Percentiles rank a stretch among this genome's conserved stretches.
Evolutionary conservation across 2,888 invertebrate genomes (phyloP).

Genomic region (Scaptodrosophila latifasciaeformis): DNA sequence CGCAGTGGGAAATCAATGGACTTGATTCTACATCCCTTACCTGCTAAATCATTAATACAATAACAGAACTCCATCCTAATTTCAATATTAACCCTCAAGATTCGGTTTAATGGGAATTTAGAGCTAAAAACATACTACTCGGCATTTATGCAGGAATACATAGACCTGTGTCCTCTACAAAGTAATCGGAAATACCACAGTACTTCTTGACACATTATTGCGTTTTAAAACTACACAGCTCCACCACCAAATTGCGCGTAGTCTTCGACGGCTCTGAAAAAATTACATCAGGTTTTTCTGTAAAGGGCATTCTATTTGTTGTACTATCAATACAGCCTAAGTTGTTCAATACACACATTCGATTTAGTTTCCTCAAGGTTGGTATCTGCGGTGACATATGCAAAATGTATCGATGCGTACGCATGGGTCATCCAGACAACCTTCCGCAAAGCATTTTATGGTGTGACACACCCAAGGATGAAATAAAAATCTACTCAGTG

Average conservation of each 20-base stretch:
- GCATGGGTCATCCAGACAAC: slow-evolving; percentile 24
- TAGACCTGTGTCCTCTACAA: neutral
- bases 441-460: slow-evolving; percentile 27
- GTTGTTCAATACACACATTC: slow-evolving; percentile 18
- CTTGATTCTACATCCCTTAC: too few species aligned
- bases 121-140: too few species aligned
- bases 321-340: slow-evolving; percentile 26
- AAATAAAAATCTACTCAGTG: slow-evolving; percentile 11
- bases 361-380: slow-evolving; percentile 21
- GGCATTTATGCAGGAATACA: neutral
- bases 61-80: too few species aligned
- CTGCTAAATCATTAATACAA: too few species aligned
- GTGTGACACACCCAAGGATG: slow-evolving; percentile 10
- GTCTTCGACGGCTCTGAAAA: too few species aligned
- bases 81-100: too few species aligned
- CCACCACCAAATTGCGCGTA: too few species aligned
- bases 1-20: too few species aligned
- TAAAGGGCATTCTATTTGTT: slow-evolving; percentile 6
- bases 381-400: slow-evolving; percentile 23
- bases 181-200: too few species aligned
- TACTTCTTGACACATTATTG: neutral
- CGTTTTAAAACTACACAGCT: neutral
- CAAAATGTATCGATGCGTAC: slow-evolving; percentile 32
- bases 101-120: too few species aligned
- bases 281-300: neutral